These are phyloP conservation scores for Tryphoninae sp. DNA, from an alignment of 2,888 invertebrate species.

Conservation along the genomic window DNA sequence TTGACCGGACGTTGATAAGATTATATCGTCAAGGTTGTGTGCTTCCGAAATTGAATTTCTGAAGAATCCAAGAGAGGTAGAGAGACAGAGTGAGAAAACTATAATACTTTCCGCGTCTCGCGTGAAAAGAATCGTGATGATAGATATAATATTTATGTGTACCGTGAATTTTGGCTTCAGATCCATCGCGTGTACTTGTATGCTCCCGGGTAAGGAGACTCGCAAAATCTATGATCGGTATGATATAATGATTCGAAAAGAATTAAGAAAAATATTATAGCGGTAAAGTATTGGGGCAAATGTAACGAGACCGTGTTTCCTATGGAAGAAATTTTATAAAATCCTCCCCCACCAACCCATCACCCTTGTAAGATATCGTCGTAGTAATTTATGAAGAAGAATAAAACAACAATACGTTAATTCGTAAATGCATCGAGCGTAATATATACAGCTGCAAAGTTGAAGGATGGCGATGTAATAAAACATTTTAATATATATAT, in stretches of 20 bases:
- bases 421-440: constrained; percentile 42
- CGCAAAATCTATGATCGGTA: not conserved
- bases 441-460: constrained; percentile 30
- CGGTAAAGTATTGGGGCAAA: constrained; percentile 37
- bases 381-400: constrained; percentile 59
- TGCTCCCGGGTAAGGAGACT: not conserved
- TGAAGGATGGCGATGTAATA: constrained; percentile 35
- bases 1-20: not conserved
- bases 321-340: constrained; percentile 65
- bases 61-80: constrained; percentile 16
- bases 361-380: constrained; percentile 60
- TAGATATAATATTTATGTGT: constrained; percentile 47
- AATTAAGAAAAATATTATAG: not conserved
- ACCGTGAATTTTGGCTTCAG: constrained; percentile 49
- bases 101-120: not conserved
- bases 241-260: not conserved
- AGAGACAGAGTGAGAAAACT: constrained; percentile 9
- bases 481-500: constrained; percentile 55
- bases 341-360: constrained; percentile 47
- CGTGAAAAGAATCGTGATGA: constrained; percentile 12
- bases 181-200: constrained; percentile 17
- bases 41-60: constrained; percentile 55
- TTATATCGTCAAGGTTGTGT: constrained; percentile 56
- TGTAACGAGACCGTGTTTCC: constrained; percentile 52
- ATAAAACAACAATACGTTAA: constrained; percentile 40